Conservation (phyloP, 2,888 invertebrate species). For the Lithophane semibrunnea region DNA sequence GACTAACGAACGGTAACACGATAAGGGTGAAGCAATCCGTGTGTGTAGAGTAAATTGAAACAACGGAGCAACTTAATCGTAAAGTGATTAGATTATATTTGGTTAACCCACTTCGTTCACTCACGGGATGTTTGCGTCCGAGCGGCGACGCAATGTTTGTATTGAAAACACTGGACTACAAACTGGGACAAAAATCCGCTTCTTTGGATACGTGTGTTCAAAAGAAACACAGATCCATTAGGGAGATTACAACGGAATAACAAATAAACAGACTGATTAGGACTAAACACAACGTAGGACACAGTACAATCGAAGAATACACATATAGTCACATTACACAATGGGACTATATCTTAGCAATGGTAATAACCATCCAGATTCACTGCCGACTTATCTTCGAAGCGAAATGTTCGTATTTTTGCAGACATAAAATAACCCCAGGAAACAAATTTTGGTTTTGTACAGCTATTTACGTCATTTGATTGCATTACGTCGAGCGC, state of each 20-base stretch:
- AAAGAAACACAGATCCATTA: conserved; percentile 77
- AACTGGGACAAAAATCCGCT: conserved; percentile 78
- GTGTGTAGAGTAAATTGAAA: conserved; percentile 64
- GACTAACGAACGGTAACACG: conserved; percentile 59
- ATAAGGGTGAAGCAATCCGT: conserved; percentile 62
- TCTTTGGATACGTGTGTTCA: conserved; percentile 68
- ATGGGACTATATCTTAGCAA: conserved; percentile 27
- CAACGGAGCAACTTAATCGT: conserved; percentile 72
- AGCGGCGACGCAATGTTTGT: conserved; percentile 80
- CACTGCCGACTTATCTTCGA: conserved; percentile 55
- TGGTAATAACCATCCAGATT: conserved; percentile 43
- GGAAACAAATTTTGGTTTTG: conserved; percentile 66
- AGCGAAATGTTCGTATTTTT: conserved; percentile 59
- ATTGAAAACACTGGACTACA: conserved; percentile 79
- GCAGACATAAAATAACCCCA: conserved; percentile 66
- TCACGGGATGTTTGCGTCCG: conserved; percentile 84
- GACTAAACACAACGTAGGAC: conserved; percentile 27
- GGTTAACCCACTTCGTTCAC: conserved; percentile 81
- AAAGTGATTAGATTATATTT: conserved; percentile 79
- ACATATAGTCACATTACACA: conserved; percentile 4
- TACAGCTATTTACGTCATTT: conserved; percentile 69
- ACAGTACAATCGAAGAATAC: conserved; percentile 27
- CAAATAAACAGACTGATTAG: conserved; percentile 53
- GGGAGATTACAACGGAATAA: conserved; percentile 67
- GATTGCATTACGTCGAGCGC: conserved; percentile 71